These are phyloP conservation scores for Serranus cabrilla DNA, from an alignment of 2,797 vertebrate genomes.

Conservation along the genomic window DNA sequence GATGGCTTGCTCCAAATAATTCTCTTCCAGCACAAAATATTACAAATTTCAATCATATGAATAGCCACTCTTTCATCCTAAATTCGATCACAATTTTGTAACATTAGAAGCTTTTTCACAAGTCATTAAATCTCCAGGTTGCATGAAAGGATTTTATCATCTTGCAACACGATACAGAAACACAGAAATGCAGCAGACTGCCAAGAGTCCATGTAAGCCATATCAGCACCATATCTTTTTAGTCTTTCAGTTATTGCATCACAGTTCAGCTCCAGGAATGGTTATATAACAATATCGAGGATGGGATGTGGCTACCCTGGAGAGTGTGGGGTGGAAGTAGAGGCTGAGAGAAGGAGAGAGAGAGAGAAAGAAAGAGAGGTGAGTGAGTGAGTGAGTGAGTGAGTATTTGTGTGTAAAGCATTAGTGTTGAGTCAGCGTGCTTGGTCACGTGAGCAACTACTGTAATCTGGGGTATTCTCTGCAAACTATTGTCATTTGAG, in stretches of 20 bases:
- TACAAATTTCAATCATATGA: constrained; percentile 58
- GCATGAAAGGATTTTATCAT: neutral
- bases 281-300: constrained; percentile 63
- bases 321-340: neutral
- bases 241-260: constrained; percentile 45
- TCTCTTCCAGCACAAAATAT: constrained; percentile 35
- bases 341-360: neutral
- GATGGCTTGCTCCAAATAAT: constrained; percentile 26
- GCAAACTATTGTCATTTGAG: constrained; percentile 17
- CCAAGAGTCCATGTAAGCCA: constrained; percentile 26
- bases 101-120: constrained; percentile 11
- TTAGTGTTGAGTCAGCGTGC: neutral
- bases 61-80: constrained; percentile 40
- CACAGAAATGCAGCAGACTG: constrained; percentile 20
- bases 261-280: constrained; percentile 46
- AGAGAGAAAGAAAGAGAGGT: no score
- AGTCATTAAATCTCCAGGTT: neutral
- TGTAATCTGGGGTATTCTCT: constrained; percentile 29
- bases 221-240: constrained; percentile 41
- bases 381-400: neutral
- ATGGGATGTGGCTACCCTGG: constrained; percentile 26
- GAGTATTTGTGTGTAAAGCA: neutral
- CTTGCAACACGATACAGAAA: constrained; percentile 2
- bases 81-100: constrained; percentile 16
- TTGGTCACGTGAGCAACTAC: constrained; percentile 34